Evolutionary conservation across 92 coral and sea anemone species (phyloP).

Genomic region (Umimayanthus kanabou): DNA sequence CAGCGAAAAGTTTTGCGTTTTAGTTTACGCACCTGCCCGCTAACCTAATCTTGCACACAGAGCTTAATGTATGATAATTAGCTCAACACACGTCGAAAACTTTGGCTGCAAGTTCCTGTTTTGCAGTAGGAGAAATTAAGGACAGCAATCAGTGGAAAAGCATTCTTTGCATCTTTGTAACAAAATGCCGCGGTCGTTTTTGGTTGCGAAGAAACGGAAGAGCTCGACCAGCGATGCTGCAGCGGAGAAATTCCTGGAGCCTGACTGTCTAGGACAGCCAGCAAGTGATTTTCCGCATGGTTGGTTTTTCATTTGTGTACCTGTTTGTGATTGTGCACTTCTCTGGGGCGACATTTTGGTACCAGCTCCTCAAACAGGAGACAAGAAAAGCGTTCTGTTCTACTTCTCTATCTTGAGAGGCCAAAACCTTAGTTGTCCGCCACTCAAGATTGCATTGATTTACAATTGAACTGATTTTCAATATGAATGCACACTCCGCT

Average conservation of each 20-base stretch:
- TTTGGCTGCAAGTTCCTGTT: constrained; percentile 2
- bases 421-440: neutral
- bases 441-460: constrained; percentile 39
- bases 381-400: neutral
- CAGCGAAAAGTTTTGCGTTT: constrained; percentile 12
- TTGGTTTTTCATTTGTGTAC: constrained; percentile 21
- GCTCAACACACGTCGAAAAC: neutral
- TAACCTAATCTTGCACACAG: constrained; percentile 14
- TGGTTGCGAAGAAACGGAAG: constrained; percentile 39
- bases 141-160: neutral
- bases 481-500: constrained; percentile 10
- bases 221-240: neutral
- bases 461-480: constrained; percentile 44
- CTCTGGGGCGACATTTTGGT: neutral
- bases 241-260: neutral
- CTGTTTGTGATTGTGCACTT: constrained; percentile 11
- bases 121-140: neutral
- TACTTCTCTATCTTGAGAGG: neutral
- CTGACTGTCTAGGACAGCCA: neutral
- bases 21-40: constrained; percentile 33
- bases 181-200: constrained; percentile 42
- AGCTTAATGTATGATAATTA: constrained; percentile 28
- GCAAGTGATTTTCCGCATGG: constrained; percentile 38
- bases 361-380: constrained; percentile 7
- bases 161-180: neutral